Evolutionary conservation across 2,797 vertebrate species (phyloP).

Genomic region (Vespertilio murinus): DNA sequence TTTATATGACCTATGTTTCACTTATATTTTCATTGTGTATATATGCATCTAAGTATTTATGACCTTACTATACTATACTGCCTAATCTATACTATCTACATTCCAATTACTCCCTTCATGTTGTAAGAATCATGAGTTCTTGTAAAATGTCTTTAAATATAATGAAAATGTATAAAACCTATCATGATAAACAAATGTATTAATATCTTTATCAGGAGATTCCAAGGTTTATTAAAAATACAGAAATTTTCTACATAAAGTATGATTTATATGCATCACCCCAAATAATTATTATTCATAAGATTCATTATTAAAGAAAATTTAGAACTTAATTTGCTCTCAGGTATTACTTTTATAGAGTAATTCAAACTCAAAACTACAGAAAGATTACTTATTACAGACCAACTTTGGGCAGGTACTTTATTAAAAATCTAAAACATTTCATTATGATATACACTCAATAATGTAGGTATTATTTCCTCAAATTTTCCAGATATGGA

Average conservation of each 20-base stretch:
- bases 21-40: neutral
- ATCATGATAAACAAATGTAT: neutral
- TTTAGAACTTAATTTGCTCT: neutral
- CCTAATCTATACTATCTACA: neutral
- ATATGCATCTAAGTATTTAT: neutral
- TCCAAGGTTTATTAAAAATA: slow-evolving; percentile 14
- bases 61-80: neutral
- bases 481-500: neutral
- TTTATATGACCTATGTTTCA: neutral
- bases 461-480: neutral
- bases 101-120: neutral
- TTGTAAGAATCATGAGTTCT: neutral
- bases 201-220: neutral
- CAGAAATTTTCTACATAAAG: slow-evolving; percentile 14
- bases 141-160: slow-evolving; percentile 14
- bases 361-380: slow-evolving; percentile 42
- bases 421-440: slow-evolving; percentile 18
- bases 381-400: slow-evolving; percentile 14
- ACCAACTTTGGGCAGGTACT: neutral
- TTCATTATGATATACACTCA: slow-evolving; percentile 21
- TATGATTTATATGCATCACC: neutral
- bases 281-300: slow-evolving; percentile 3
- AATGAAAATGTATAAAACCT: neutral
- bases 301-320: slow-evolving; percentile 14
- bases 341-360: slow-evolving; percentile 24